These are phyloP conservation scores for honey bee (Apis mellifera) DNA, from an alignment of 1,140 invertebrate species.

Conservation along the genomic window DNA sequence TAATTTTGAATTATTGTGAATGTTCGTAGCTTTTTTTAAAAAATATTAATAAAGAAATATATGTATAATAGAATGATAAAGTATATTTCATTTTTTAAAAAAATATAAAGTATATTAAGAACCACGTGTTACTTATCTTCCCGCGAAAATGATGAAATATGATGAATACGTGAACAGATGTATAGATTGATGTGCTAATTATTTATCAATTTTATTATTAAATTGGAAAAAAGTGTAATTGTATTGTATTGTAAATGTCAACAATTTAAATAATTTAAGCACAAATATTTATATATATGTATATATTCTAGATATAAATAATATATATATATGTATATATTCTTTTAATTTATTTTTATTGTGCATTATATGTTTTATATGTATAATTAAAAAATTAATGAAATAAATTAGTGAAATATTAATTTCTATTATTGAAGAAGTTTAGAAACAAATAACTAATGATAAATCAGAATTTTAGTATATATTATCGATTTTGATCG, in stretches of 20 bases:
- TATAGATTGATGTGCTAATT: not conserved
- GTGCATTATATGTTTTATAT: too few species aligned
- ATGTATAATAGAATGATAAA: not conserved
- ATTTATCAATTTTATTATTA: constrained; percentile 8
- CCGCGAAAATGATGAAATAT: constrained; percentile 28
- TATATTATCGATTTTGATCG: not conserved
- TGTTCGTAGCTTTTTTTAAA: too few species aligned
- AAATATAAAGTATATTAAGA: not conserved
- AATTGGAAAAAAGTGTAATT: not conserved
- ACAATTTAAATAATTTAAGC: not conserved
- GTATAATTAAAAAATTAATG: too few species aligned
- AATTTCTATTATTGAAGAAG: not conserved
- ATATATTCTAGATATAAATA: not conserved
- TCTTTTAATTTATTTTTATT: not conserved
- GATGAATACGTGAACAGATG: not conserved
- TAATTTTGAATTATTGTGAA: not conserved
- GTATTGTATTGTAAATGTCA: not conserved
- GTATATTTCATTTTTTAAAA: not conserved
- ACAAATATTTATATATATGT: not conserved
- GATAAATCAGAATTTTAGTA: not conserved
- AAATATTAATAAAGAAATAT: not conserved
- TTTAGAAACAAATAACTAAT: not conserved
- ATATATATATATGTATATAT: not conserved
- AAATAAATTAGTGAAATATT: not conserved
- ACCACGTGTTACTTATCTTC: constrained; percentile 27